phyloP scores from a whole-genome alignment of 2,797 vertebrate genomes.

The Sardinella longiceps region DNA sequence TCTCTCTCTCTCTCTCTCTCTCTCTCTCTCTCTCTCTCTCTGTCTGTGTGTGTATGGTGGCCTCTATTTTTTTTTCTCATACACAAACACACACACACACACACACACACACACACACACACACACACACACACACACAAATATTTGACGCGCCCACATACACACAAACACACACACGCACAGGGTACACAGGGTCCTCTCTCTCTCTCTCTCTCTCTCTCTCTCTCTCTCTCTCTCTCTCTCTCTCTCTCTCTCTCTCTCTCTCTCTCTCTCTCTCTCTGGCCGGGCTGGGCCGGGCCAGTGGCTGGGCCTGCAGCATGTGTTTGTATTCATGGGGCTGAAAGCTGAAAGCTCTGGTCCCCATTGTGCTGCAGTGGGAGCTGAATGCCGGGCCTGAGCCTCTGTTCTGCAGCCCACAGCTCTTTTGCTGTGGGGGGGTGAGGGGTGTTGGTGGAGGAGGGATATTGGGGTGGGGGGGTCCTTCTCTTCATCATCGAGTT shows the following conservation, averaged over 20 bases:
- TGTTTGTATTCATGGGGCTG: slow-evolving; percentile 72
- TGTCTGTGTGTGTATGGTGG: neutral
- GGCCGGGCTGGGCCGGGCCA: too few relatives aligned
- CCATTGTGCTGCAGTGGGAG: slow-evolving; percentile 70
- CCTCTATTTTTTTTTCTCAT: slow-evolving; percentile 29
- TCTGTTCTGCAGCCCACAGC: slow-evolving; percentile 70
- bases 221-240: too few relatives aligned
- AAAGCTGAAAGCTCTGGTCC: slow-evolving; percentile 67
- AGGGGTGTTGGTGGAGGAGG: slow-evolving; percentile 52
- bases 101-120: neutral
- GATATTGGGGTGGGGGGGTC: neutral
- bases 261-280: too few relatives aligned
- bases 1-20: neutral
- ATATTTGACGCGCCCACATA: neutral
- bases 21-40: too few relatives aligned
- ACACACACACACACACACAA: neutral
- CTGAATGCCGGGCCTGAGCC: slow-evolving; percentile 65
- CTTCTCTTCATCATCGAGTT: neutral
- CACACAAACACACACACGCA: neutral
- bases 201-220: too few relatives aligned
- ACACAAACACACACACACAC: neutral
- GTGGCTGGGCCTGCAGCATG: slow-evolving; percentile 52
- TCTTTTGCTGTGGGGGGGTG: slow-evolving; percentile 69
- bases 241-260: too few relatives aligned
- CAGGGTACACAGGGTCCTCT: neutral